A percentile compares a stretch with the other conserved stretches of the same genome.
Evolutionary conservation across 2,113 vertebrate genomes (phyloP).

Genomic region (mouse (Mus musculus)): GRCm39 chr11:17113001-17113500

Average conservation of each 20-base stretch:
- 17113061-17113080: background rate
- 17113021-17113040: background rate
- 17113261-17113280: background rate
- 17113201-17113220: background rate
- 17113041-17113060: background rate
- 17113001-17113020: background rate
- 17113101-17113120: slow-evolving; percentile 24
- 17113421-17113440: slow-evolving; percentile 39
- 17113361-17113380: slow-evolving; percentile 29
- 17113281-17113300: background rate
- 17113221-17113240: too few relatives aligned
- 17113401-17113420: background rate
- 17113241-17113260: background rate
- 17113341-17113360: slow-evolving; percentile 31
- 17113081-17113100: slow-evolving; percentile 24
- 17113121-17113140: background rate
- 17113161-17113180: background rate
- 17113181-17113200: background rate
- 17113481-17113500: background rate
- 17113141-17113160: background rate
- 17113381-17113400: background rate
- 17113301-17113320: background rate
- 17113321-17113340: slow-evolving; percentile 22
- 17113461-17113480: background rate
- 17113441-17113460: background rate